These are phyloP conservation scores for Zaprionus africanus DNA, from an alignment of 1,140 invertebrate species.

Conservation along the genomic window DNA sequence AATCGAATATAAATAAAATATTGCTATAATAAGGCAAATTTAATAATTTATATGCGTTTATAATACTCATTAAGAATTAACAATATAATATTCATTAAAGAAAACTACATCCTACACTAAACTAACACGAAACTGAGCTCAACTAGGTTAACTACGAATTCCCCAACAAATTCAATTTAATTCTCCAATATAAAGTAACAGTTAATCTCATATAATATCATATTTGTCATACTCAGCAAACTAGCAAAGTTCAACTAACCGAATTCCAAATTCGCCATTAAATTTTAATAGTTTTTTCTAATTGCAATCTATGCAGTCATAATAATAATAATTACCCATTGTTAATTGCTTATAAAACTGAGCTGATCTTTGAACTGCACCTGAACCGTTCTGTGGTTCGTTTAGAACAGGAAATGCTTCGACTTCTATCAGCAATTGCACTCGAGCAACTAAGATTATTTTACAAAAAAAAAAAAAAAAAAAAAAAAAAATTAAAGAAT, in stretches of 20 bases:
- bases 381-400: neutral
- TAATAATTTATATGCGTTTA: no score
- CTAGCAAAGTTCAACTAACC: neutral
- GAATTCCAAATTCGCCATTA: neutral
- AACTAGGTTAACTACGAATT: no score
- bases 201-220: neutral
- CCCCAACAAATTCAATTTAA: no score
- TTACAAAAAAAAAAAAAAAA: neutral
- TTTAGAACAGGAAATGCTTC: neutral
- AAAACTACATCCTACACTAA: no score
- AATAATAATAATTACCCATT: constrained; percentile 2
- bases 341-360: neutral
- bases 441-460: neutral
- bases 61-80: no score
- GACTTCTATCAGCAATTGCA: neutral
- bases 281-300: constrained; percentile 1
- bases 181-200: neutral
- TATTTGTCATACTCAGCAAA: neutral
- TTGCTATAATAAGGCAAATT: no score
- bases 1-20: no score
- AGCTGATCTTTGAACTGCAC: neutral
- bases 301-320: neutral
- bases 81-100: no score
- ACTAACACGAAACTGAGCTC: no score
- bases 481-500: neutral